Percentiles rank a stretch among this genome's conserved stretches.
Evolutionary conservation across 92 coral and sea anemone genomes (phyloP).

Genomic region (Palythoa grandiflora): DNA sequence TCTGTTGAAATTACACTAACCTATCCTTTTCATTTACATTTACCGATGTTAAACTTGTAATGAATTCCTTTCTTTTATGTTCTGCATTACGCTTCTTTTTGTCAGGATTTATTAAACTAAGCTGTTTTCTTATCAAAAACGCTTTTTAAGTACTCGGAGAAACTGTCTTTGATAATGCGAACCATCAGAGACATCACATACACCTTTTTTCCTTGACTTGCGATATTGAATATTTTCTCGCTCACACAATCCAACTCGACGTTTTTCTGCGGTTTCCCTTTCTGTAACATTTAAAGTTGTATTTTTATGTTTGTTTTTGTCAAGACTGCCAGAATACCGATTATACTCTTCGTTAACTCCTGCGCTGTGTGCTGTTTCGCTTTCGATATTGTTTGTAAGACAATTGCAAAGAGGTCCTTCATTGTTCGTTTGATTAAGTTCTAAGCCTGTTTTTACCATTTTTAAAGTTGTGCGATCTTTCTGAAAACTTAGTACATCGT

Average conservation of each 20-base stretch:
- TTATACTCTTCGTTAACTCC: background rate
- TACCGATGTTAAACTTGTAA: no score
- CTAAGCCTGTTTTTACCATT: background rate
- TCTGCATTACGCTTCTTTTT: no score
- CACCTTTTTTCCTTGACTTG: slow-evolving; percentile 80
- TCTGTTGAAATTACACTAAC: no score
- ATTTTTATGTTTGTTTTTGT: background rate
- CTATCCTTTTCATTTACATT: no score
- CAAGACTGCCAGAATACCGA: background rate
- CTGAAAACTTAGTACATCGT: background rate
- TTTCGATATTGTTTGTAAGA: background rate
- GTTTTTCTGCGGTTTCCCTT: background rate
- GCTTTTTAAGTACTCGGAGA: slow-evolving; percentile 81
- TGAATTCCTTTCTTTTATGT: no score
- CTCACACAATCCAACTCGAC: slow-evolving; percentile 49
- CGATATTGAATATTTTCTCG: slow-evolving; percentile 46
- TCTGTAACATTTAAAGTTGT: background rate
- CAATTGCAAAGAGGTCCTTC: background rate
- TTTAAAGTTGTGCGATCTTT: slow-evolving; percentile 7
- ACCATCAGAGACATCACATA: slow-evolving; percentile 79
- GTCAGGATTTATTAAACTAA: no score
- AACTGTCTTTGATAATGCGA: slow-evolving; percentile 89
- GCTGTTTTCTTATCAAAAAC: slow-evolving; percentile 56
- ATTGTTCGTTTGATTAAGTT: background rate
- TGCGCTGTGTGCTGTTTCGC: background rate